Evolutionary conservation across 2,113 vertebrate species (phyloP).

Genomic region (Mirounga angustirostris): DNA sequence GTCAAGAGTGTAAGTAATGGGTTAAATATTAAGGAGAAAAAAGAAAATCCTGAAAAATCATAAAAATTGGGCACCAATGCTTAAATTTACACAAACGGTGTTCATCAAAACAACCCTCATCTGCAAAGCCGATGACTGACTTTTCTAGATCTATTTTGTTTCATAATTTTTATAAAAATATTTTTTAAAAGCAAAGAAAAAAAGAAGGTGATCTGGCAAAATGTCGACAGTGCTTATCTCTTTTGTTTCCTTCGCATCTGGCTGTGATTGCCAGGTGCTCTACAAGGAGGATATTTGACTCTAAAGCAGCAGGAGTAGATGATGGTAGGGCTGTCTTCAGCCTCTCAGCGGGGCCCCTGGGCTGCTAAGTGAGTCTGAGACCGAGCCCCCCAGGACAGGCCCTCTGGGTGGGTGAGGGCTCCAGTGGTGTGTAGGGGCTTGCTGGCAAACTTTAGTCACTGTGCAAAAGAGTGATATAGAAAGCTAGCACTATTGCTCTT

Average conservation of each 20-base stretch:
- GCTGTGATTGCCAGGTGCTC: background rate
- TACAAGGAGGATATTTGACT: background rate
- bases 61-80: background rate
- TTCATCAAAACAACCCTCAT: background rate
- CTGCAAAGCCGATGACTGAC: background rate
- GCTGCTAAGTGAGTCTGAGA: background rate
- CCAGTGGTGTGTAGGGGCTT: background rate
- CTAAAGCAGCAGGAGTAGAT: background rate
- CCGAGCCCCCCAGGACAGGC: background rate
- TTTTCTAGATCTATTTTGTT: conserved; percentile 22
- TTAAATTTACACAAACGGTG: background rate
- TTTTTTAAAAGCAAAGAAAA: background rate
- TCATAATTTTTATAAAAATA: background rate
- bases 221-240: background rate
- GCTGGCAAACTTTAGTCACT: background rate
- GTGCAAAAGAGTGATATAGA: background rate
- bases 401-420: background rate
- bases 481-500: background rate
- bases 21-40: background rate
- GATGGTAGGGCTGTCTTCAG: background rate
- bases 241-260: background rate
- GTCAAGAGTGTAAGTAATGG: background rate
- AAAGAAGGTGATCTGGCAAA: background rate
- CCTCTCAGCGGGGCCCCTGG: background rate
- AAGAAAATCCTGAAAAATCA: background rate